These are phyloP conservation scores for Ceraclea dissimilis DNA, from an alignment of 2,888 invertebrate species.

Conservation along the genomic window DNA sequence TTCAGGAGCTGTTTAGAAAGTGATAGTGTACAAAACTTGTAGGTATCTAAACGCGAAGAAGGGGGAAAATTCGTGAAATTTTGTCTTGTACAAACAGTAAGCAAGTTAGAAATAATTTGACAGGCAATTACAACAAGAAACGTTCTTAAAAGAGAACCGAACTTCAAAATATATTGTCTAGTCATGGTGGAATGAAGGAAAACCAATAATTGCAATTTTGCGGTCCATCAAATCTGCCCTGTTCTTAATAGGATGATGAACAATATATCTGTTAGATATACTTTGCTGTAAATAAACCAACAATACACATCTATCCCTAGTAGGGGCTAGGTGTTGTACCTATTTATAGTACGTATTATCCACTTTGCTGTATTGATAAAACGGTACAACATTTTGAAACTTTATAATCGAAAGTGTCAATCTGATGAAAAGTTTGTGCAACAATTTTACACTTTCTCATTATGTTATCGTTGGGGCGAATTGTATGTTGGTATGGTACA, in stretches of 20 bases:
- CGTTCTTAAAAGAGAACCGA: neutral
- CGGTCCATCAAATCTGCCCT: conserved; percentile 2
- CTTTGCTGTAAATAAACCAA: no score
- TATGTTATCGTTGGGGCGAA: no score
- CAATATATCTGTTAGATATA: no score
- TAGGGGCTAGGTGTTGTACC: neutral
- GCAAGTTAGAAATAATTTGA: conserved; percentile 1
- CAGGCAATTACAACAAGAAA: neutral
- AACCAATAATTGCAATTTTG: conserved; percentile 2
- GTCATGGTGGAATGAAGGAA: conserved; percentile 1
- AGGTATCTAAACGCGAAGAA: neutral
- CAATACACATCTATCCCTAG: neutral
- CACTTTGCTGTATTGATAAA: neutral
- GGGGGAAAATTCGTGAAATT: neutral
- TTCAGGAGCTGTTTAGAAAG: no score
- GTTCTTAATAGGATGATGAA: conserved; percentile 1
- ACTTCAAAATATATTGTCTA: neutral
- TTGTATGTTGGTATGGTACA: no score
- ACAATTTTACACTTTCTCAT: conserved; percentile 10
- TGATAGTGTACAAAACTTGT: no score
- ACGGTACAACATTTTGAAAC: conserved; percentile 13
- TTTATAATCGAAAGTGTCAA: conserved; percentile 22
- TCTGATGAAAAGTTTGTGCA: conserved; percentile 15
- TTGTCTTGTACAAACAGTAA: neutral
- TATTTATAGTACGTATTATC: neutral